phyloP scores from a whole-genome alignment of 2,797 vertebrate genomes.

The Myripristis jacobus region DNA sequence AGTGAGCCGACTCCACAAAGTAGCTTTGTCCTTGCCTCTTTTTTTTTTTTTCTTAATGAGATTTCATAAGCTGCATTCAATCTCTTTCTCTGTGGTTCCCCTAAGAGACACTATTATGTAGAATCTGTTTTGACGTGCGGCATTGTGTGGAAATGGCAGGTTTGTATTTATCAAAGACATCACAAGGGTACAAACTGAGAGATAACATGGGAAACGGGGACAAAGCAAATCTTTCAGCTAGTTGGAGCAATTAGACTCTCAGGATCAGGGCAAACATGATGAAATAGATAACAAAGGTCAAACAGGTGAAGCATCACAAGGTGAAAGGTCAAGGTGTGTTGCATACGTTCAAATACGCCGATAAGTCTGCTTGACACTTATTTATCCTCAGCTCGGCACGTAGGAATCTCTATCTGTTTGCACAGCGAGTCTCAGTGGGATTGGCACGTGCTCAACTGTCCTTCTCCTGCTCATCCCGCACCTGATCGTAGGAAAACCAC shows the following conservation, averaged over 20 bases:
- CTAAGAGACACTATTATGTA: background rate
- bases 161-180: constrained; percentile 30
- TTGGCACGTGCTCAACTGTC: background rate
- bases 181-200: constrained; percentile 23
- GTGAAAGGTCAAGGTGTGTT: constrained; percentile 44
- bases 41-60: background rate
- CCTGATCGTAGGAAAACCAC: constrained; percentile 30
- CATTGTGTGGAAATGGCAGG: constrained; percentile 1
- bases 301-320: constrained; percentile 22
- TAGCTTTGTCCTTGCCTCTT: too few species aligned
- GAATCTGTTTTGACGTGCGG: background rate
- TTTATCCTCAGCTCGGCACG: background rate
- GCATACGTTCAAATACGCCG: constrained; percentile 21
- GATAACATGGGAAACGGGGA: constrained; percentile 9
- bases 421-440: background rate
- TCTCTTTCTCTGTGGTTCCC: background rate
- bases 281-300: constrained; percentile 9
- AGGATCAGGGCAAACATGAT: constrained; percentile 14
- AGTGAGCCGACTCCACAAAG: background rate
- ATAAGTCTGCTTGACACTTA: background rate
- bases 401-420: constrained; percentile 3
- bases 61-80: background rate
- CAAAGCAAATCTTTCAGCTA: constrained; percentile 27
- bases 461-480: background rate
- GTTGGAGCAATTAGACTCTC: background rate